A percentile compares a stretch with the other conserved stretches of the same genome.
phyloP scores from a whole-genome alignment of 1,140 invertebrate species.

The Linepithema humile region DNA sequence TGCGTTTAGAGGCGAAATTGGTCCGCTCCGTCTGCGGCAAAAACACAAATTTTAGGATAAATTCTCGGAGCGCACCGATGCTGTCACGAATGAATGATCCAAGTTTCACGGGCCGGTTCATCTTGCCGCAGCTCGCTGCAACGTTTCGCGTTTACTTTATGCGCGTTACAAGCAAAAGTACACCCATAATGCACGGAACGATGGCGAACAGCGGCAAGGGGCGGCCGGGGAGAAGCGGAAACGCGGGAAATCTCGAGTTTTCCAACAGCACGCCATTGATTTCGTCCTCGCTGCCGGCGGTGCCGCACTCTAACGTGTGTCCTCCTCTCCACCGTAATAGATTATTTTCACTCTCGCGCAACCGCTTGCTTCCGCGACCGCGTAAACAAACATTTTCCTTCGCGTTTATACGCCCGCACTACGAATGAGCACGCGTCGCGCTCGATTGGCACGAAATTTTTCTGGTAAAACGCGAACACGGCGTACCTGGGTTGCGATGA shows the following conservation, averaged over 20 bases:
- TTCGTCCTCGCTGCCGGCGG: background rate
- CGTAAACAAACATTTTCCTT: constrained; percentile 54
- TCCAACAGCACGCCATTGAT: constrained; percentile 28
- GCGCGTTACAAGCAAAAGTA: constrained; percentile 14
- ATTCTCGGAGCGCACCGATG: too few relatives aligned
- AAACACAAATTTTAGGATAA: too few relatives aligned
- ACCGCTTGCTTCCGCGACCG: background rate
- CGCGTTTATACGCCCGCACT: background rate
- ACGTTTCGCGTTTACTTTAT: constrained; percentile 17
- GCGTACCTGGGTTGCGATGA: background rate
- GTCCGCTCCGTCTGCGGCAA: too few relatives aligned
- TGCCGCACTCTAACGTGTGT: background rate
- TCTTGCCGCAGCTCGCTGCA: background rate
- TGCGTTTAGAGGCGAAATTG: too few relatives aligned
- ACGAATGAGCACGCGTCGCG: background rate
- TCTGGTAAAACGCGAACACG: background rate
- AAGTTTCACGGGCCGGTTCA: constrained; percentile 23
- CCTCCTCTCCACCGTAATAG: background rate
- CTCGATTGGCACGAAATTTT: constrained; percentile 8
- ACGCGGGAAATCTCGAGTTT: constrained; percentile 40
- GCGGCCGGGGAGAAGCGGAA: background rate
- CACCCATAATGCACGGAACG: constrained; percentile 40
- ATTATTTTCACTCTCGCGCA: constrained; percentile 38
- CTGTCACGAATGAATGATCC: background rate
- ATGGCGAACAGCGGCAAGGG: background rate